Evolutionary conservation across 2,113 vertebrate genomes (phyloP).

Genomic region (Ursus arctos): DNA sequence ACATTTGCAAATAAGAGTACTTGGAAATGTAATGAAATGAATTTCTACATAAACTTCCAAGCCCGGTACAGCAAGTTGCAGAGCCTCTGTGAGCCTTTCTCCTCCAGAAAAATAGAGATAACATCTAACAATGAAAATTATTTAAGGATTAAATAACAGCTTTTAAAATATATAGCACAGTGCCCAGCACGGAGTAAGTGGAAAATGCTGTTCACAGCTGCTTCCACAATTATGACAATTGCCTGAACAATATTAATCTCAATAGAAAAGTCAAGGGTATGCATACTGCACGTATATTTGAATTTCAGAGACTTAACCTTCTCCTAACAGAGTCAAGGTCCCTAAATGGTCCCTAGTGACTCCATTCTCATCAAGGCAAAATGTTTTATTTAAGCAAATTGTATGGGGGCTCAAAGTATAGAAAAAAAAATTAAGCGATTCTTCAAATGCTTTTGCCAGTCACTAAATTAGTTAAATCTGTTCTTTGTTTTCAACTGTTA

Average conservation of each 20-base stretch:
- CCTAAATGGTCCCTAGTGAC: neutral
- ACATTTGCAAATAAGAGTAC: slow-evolving; percentile 35
- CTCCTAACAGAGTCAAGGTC: neutral
- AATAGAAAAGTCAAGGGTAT: neutral
- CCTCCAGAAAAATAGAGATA: neutral
- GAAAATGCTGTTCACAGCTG: neutral
- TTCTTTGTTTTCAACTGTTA: neutral
- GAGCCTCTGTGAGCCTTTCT: neutral
- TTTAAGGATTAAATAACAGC: neutral
- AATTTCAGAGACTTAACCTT: neutral
- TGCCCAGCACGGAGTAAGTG: neutral
- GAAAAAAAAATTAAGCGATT: slow-evolving; percentile 19
- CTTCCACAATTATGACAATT: neutral
- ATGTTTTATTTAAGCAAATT: neutral
- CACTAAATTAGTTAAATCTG: neutral
- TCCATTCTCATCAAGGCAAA: slow-evolving; percentile 48
- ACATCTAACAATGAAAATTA: neutral
- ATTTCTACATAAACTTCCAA: neutral
- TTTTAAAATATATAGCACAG: neutral
- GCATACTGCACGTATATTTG: neutral
- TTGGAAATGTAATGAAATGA: neutral
- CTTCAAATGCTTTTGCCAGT: neutral
- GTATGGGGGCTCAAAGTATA: neutral
- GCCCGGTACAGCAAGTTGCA: neutral
- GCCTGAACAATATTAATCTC: neutral